A percentile compares a stretch with the other conserved stretches of the same genome.
These are phyloP conservation scores for Teleopsis dalmanni DNA, from an alignment of 1,140 invertebrate species.

Conservation along the genomic window DNA sequence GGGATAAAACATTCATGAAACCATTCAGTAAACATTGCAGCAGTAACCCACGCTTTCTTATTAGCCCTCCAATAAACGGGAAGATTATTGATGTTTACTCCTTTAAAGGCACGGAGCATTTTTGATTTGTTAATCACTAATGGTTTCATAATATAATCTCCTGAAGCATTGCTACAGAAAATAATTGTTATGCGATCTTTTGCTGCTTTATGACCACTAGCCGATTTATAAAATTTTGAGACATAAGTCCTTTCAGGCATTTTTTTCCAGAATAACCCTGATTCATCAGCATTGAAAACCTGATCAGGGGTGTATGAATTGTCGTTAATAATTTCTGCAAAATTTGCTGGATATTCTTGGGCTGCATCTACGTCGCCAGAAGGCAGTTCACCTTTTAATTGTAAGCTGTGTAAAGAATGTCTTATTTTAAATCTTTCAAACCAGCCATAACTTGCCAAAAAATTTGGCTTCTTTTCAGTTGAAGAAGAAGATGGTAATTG, in stretches of 20 bases:
- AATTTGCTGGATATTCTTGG: constrained; percentile 18
- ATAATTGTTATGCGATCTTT: constrained; percentile 39
- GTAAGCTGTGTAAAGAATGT: no score
- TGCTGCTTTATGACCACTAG: constrained; percentile 42
- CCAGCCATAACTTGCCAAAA: constrained; percentile 1
- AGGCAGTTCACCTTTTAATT: constrained; percentile 27
- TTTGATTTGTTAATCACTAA: background rate
- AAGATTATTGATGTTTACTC: constrained; percentile 18
- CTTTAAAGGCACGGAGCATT: constrained; percentile 1
- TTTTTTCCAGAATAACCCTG: constrained; percentile 46
- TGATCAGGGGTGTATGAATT: constrained; percentile 30
- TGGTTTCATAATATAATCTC: background rate
- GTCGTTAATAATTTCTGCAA: constrained; percentile 24
- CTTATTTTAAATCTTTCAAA: no score
- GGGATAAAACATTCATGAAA: constrained; percentile 25
- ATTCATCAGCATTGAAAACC: constrained; percentile 45
- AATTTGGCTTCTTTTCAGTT: background rate
- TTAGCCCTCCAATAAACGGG: constrained; percentile 42
- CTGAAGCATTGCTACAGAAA: constrained; percentile 2
- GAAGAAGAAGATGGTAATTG: background rate
- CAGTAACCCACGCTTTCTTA: constrained; percentile 37
- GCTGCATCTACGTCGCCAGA: constrained; percentile 32
- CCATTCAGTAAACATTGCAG: constrained; percentile 21
- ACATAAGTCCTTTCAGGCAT: constrained; percentile 45
- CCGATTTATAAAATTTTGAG: constrained; percentile 34